A percentile compares a stretch with the other conserved stretches of the same genome.
These are phyloP conservation scores for Canis aureus DNA, from an alignment of 2,113 vertebrate species.

Conservation along the genomic window DNA sequence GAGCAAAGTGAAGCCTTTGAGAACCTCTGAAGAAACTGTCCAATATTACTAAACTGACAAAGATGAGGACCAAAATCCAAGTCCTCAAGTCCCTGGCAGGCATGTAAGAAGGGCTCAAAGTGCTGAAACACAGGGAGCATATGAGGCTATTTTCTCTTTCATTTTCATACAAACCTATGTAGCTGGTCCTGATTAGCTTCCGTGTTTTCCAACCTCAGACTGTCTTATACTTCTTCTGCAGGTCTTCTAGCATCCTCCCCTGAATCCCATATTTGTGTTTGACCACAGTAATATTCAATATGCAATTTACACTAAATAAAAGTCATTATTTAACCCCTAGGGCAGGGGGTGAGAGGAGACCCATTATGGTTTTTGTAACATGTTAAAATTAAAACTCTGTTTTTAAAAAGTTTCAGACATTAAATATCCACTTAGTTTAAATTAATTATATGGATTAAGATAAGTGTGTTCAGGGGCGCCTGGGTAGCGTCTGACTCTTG, in stretches of 20 bases:
- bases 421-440: slow-evolving; percentile 26
- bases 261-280: background rate
- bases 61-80: background rate
- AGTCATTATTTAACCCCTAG: background rate
- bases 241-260: background rate
- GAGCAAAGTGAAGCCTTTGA: background rate
- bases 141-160: background rate
- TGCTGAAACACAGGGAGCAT: background rate
- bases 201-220: background rate
- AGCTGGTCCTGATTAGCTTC: background rate
- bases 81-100: no score
- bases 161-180: background rate
- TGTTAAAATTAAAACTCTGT: background rate
- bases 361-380: background rate
- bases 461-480: background rate
- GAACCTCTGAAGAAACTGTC: background rate
- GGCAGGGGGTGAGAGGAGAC: no score
- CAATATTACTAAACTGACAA: background rate
- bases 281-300: background rate
- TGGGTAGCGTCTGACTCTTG: background rate
- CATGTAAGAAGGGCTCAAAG: background rate
- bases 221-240: background rate
- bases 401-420: background rate
- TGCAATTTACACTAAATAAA: background rate
- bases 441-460: slow-evolving; percentile 20